phyloP scores from a whole-genome alignment of 2,113 vertebrate species.

The Regulus satrapa region DNA sequence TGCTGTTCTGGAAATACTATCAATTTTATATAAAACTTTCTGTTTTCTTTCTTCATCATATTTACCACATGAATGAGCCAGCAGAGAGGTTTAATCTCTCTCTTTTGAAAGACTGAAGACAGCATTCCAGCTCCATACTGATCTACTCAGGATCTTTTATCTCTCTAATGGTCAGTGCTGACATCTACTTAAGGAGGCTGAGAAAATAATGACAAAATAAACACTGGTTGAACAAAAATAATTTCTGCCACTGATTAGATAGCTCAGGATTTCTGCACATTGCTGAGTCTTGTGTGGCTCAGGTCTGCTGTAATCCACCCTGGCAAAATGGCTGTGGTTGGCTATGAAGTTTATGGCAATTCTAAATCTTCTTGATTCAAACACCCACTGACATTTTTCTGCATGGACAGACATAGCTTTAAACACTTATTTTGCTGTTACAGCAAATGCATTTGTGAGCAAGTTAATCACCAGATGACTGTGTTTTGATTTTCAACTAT shows the following conservation, averaged over 20 bases:
- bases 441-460: neutral
- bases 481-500: neutral
- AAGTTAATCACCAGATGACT: neutral
- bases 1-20: neutral
- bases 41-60: neutral
- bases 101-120: neutral
- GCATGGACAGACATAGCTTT: neutral
- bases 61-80: neutral
- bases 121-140: neutral
- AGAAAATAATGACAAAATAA: slow-evolving; percentile 57
- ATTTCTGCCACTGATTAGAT: neutral
- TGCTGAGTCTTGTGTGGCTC: neutral
- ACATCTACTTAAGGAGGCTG: slow-evolving; percentile 23
- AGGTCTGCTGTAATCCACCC: neutral
- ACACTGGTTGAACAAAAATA: slow-evolving; percentile 34
- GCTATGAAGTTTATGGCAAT: neutral
- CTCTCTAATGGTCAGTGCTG: slow-evolving; percentile 40
- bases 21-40: slow-evolving; percentile 18
- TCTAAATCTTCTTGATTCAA: neutral
- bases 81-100: slow-evolving; percentile 22
- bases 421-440: neutral
- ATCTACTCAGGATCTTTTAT: slow-evolving; percentile 24
- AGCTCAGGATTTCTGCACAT: slow-evolving; percentile 7
- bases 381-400: neutral
- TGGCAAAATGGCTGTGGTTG: neutral